Evolutionary conservation across 2,888 invertebrate species (phyloP), one percentile per base, ranked within the genome.

Genomic region (Drosophila suboccidentalis): DNA sequence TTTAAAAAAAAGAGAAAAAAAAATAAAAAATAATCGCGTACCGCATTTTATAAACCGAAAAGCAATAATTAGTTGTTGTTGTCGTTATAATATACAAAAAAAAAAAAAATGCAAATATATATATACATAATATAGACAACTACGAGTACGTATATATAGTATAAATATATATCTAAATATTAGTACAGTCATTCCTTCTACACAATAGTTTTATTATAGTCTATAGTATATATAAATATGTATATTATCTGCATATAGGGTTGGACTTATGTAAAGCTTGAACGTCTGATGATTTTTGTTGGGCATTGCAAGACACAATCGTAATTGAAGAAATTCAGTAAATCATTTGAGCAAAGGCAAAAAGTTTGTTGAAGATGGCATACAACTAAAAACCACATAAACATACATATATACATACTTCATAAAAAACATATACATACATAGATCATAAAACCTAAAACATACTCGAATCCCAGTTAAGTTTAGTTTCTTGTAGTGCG

Each of bases 1-100:
- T 58, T n/a, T 15, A 59, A 44, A 44, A 34, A 34, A 60, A 39
- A 49, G 57, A 41, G 46, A 38, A 26, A 55, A 49, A 36, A 49
- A 44, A 54, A 43, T 53, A 57, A 71, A 67, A 64, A 78, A 64
- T 68, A 75, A 66, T 73, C 71, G 71, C 71, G 77, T 81, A 83
- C 71, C 78, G 83, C 81, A 80, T 87, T 80, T 80, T 78, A 76
- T 84, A 83, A 85, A 87, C 85, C 79, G 87, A 87, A 89, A 87
- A 87, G 87, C 87, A 89, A 87, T 88, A 83, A 84, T 88, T 88
- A 82, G 75, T 88, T 89, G 84, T 89, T 89, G 88, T 87, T 82
- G 87, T 87, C 78, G 83, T 89, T 89, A 89, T 81, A 78, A 75
- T 69, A 82, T 78, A 82, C 75, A 87, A 26, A 26, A 61, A 67